Conservation (phyloP, 2,888 invertebrate species). For the Mantis religiosa region DNA sequence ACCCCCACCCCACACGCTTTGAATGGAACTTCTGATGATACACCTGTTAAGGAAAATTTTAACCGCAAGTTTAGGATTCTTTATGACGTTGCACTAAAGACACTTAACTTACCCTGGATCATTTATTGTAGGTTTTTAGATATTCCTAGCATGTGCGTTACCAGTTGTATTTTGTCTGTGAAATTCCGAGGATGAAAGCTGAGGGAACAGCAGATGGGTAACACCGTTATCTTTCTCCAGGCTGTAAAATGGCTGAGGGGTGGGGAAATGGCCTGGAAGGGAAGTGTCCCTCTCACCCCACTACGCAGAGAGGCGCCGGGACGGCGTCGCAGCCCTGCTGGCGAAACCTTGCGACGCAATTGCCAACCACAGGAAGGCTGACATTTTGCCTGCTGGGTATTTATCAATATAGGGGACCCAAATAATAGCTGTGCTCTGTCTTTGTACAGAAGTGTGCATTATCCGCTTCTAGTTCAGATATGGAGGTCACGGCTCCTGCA, state of each 20-base stretch:
- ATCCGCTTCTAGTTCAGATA: neutral
- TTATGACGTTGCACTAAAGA: neutral
- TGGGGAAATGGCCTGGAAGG: neutral
- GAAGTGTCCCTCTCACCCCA: neutral
- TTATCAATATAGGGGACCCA: neutral
- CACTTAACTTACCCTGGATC: neutral
- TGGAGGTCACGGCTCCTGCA: neutral
- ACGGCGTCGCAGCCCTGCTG: neutral
- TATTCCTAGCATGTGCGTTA: neutral
- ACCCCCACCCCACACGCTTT: too few species aligned
- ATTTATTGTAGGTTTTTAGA: neutral
- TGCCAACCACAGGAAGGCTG: neutral
- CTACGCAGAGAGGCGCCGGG: neutral
- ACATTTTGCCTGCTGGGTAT: neutral
- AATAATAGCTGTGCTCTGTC: neutral
- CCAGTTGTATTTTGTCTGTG: neutral
- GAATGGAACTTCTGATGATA: too few species aligned
- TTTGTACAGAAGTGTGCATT: too few species aligned
- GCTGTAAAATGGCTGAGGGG: neutral
- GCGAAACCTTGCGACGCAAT: slow-evolving; percentile 6
- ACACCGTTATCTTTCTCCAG: neutral
- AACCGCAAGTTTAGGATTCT: neutral
- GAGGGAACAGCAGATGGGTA: neutral
- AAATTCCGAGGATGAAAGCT: neutral
- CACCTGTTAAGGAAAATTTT: too few species aligned